Percentiles rank a stretch among this genome's conserved stretches.
Conservation (phyloP, 1,140 invertebrate species). For the Bradysia coprophila region DNA sequence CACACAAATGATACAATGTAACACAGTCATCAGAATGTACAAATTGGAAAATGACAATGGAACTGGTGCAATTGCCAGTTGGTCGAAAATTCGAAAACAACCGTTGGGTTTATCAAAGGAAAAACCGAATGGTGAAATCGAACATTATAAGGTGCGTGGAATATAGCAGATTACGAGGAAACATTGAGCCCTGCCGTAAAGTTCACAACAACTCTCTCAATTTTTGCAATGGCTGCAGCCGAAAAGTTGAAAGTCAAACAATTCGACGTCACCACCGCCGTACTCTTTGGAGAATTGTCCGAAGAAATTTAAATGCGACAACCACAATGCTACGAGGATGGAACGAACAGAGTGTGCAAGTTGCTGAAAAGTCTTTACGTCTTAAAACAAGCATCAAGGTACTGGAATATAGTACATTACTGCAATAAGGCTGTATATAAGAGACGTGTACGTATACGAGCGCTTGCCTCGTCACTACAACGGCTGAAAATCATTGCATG, state of each 20-base stretch:
- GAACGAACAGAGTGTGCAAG: slow-evolving; percentile 6
- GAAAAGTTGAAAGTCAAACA: slow-evolving; percentile 6
- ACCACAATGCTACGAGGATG: slow-evolving; percentile 11
- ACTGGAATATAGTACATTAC: slow-evolving; percentile 16
- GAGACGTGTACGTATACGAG: slow-evolving; percentile 8
- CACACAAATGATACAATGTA: too few species aligned
- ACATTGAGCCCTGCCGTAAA: slow-evolving; percentile 9
- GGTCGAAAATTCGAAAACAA: slow-evolving; percentile 3
- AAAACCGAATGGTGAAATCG: slow-evolving; percentile 7
- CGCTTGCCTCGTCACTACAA: slow-evolving; percentile 12
- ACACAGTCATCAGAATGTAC: too few species aligned
- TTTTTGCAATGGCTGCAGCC: slow-evolving; percentile 7
- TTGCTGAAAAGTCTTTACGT: slow-evolving; percentile 12
- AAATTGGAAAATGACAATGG: too few species aligned
- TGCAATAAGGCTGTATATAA: slow-evolving; percentile 14
- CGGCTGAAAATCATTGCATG: slow-evolving; percentile 5
- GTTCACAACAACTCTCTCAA: slow-evolving; percentile 9
- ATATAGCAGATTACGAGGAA: slow-evolving; percentile 11
- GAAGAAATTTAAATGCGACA: slow-evolving; percentile 24
- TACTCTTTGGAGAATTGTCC: slow-evolving; percentile 7
- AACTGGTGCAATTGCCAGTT: slow-evolving; percentile 1
- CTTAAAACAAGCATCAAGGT: slow-evolving; percentile 11
- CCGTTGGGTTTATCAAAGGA: slow-evolving; percentile 17
- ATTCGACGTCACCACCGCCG: slow-evolving; percentile 14
- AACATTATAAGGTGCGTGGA: slow-evolving; percentile 17